These are phyloP conservation scores for Psilopsiagon aurifrons DNA, from an alignment of 2,113 vertebrate genomes.

Conservation along the genomic window DNA sequence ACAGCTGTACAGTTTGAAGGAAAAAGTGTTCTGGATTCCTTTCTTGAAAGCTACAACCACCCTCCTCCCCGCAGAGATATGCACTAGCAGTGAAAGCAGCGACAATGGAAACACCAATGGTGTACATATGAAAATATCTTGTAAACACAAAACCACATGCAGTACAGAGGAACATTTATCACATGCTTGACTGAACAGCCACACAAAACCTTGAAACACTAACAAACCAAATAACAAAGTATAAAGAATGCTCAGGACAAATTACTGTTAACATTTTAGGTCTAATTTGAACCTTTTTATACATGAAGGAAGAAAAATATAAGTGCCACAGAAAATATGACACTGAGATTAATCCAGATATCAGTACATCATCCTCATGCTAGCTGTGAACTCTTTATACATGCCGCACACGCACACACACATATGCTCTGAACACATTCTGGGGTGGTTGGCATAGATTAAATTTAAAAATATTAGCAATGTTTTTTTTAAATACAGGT, in stretches of 20 bases:
- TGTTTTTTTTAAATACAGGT: background rate
- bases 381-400: background rate
- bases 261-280: background rate
- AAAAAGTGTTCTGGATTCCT: background rate
- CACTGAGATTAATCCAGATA: constrained; percentile 68
- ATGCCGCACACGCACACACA: background rate
- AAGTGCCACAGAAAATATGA: constrained; percentile 55
- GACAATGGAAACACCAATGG: background rate
- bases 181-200: constrained; percentile 35
- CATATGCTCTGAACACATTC: background rate
- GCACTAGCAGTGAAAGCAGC: background rate
- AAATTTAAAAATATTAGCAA: background rate
- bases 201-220: background rate
- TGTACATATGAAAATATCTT: constrained; percentile 1
- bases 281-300: constrained; percentile 39
- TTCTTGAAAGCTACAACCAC: background rate
- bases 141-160: constrained; percentile 29
- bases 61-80: background rate
- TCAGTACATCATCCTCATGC: constrained; percentile 1
- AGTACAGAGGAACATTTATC: constrained; percentile 21
- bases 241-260: constrained; percentile 5
- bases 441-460: background rate
- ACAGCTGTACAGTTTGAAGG: background rate
- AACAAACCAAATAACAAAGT: background rate
- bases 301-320: constrained; percentile 6